Evolutionary conservation across 2,888 invertebrate species (phyloP).

Genomic region (Chydorus sphaericus): DNA sequence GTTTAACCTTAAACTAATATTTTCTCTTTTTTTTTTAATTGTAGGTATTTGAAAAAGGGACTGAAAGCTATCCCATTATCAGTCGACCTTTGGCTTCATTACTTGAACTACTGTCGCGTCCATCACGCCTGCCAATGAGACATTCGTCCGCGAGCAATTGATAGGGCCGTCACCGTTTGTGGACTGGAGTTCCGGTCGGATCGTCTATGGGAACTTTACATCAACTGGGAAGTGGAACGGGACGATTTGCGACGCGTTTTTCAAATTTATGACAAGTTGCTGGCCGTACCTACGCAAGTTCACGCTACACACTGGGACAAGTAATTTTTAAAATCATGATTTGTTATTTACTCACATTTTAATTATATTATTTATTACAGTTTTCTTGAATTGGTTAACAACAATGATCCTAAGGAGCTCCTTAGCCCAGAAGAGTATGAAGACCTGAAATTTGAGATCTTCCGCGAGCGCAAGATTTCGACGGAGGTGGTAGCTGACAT

Average conservation of each 20-base stretch:
- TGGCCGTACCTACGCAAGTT: slow-evolving; percentile 79
- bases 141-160: slow-evolving; percentile 63
- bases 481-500: slow-evolving; percentile 31
- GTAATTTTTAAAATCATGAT: slow-evolving; percentile 34
- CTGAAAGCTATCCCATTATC: slow-evolving; percentile 89
- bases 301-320: slow-evolving; percentile 87
- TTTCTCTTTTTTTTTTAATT: too few relatives aligned
- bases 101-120: slow-evolving; percentile 71
- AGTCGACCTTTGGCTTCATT: slow-evolving; percentile 96
- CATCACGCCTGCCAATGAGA: slow-evolving; percentile 51
- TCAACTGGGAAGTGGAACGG: slow-evolving; percentile 83
- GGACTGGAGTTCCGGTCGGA: slow-evolving; percentile 91
- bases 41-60: slow-evolving; percentile 93
- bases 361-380: too few relatives aligned
- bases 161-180: slow-evolving; percentile 70
- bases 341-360: not conserved
- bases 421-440: slow-evolving; percentile 69
- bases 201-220: slow-evolving; percentile 89
- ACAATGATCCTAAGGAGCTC: slow-evolving; percentile 65
- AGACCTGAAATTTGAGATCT: slow-evolving; percentile 51
- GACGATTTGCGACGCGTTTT: slow-evolving; percentile 56
- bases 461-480: slow-evolving; percentile 15
- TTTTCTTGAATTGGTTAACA: slow-evolving; percentile 77
- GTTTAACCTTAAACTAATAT: too few relatives aligned
- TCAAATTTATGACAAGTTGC: slow-evolving; percentile 70